Evolutionary conservation across 2,113 vertebrate genomes (phyloP).

Genomic region (Numenius arquata): DNA sequence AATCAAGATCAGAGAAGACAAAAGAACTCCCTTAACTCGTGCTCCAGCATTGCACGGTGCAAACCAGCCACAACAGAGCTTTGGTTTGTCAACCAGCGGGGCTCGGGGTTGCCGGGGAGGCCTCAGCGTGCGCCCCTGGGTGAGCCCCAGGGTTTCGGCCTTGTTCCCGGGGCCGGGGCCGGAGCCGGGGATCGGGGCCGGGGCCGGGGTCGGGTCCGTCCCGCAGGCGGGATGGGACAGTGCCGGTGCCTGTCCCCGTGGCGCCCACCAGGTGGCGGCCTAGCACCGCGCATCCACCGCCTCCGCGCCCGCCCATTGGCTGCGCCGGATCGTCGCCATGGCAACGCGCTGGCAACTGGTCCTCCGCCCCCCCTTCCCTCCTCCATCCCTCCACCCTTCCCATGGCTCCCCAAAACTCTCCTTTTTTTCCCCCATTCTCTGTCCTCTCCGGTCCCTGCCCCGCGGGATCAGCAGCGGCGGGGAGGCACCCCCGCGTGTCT

Average conservation of each 20-base stretch:
- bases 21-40: rapidly evolving
- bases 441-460: no score
- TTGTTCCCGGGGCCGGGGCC: no score
- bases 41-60: rapidly evolving
- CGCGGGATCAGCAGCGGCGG: not conserved
- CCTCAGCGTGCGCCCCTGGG: rapidly evolving
- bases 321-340: not conserved
- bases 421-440: no score
- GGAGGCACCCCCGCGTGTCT: not conserved
- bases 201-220: not conserved
- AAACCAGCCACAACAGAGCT: rapidly evolving
- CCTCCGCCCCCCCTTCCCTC: not conserved
- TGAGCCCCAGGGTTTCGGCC: rapidly evolving
- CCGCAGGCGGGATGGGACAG: not conserved
- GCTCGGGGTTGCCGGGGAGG: rapidly evolving
- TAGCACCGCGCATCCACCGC: not conserved
- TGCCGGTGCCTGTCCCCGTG: not conserved
- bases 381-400: not conserved
- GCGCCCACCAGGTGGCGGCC: not conserved
- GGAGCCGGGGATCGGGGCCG: no score
- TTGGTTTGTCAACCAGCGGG: rapidly evolving
- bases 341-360: not conserved
- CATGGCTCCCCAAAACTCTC: rapidly evolving
- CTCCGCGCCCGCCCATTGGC: not conserved
- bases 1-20: rapidly evolving